A percentile compares a stretch with the other conserved stretches of the same genome.
Evolutionary conservation across 2,113 vertebrate species (phyloP).

Genomic region (Trinectes maculatus): DNA sequence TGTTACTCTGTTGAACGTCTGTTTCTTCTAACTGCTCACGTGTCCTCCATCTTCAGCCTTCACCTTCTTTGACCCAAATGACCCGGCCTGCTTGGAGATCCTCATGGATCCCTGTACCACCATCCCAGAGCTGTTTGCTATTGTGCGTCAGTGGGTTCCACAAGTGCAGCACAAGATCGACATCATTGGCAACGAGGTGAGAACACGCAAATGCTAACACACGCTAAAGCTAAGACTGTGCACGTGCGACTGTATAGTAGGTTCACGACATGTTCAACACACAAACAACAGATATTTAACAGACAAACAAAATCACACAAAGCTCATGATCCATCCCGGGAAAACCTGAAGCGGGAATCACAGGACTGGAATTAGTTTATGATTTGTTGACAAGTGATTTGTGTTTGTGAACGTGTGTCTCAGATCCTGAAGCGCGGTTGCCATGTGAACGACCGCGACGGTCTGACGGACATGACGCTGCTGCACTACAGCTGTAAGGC

Average conservation of each 20-base stretch:
- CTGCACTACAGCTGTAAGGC: slow-evolving; percentile 95
- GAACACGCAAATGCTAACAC: background rate
- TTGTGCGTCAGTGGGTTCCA: slow-evolving; percentile 93
- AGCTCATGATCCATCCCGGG: no score
- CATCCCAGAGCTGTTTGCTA: slow-evolving; percentile 90
- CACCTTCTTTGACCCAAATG: slow-evolving; percentile 95
- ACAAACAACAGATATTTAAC: no score
- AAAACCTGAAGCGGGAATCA: no score
- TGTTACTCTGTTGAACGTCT: no score
- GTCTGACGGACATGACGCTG: slow-evolving; percentile 93
- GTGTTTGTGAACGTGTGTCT: background rate
- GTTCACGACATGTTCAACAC: no score
- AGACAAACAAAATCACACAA: no score
- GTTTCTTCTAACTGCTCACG: background rate
- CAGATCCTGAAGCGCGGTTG: slow-evolving; percentile 93
- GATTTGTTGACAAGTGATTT: background rate
- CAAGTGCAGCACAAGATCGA: slow-evolving; percentile 96
- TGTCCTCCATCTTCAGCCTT: slow-evolving; percentile 78
- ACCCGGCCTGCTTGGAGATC: slow-evolving; percentile 91
- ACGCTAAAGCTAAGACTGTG: no score
- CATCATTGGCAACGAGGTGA: slow-evolving; percentile 90
- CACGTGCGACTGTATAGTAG: no score
- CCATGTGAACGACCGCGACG: slow-evolving; percentile 92
- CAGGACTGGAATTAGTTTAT: no score
- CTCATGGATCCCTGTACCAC: slow-evolving; percentile 87